phyloP scores from a whole-genome alignment of 2,797 vertebrate genomes.

The Tarsius wallacei region DNA sequence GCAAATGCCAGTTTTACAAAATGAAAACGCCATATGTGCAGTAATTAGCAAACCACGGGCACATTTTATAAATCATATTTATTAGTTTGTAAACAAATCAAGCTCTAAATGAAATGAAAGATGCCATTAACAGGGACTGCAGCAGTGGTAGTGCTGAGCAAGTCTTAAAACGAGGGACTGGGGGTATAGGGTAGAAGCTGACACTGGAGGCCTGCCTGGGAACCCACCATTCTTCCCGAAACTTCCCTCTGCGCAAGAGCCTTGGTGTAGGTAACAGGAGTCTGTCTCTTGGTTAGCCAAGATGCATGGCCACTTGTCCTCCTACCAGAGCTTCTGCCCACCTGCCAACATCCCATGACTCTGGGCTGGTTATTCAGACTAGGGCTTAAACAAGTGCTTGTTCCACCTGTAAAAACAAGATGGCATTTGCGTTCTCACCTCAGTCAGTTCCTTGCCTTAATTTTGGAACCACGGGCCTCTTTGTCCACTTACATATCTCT shows the following conservation, averaged over 20 bases:
- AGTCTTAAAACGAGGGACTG: neutral
- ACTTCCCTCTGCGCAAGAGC: neutral
- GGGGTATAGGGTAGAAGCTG: neutral
- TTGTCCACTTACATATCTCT: neutral
- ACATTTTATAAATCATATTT: conserved; percentile 94
- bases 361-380: neutral
- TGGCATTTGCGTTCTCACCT: neutral
- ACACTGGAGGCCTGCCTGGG: neutral
- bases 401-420: neutral
- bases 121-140: conserved; percentile 85
- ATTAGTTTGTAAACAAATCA: conserved; percentile 94
- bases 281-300: neutral
- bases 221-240: neutral
- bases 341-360: neutral
- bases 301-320: neutral
- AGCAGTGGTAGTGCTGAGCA: conserved; percentile 37
- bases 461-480: neutral
- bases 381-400: neutral
- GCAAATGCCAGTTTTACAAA: conserved; percentile 93
- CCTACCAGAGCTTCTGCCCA: neutral
- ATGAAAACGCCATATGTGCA: conserved; percentile 93
- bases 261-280: neutral
- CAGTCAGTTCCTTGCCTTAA: neutral
- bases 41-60: conserved; percentile 92
- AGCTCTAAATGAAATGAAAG: conserved; percentile 91